Evolutionary conservation across 1,140 invertebrate genomes (phyloP), one percentile per base, ranked within the genome.

Genomic region (Polypedilum vanderplanki): DNA sequence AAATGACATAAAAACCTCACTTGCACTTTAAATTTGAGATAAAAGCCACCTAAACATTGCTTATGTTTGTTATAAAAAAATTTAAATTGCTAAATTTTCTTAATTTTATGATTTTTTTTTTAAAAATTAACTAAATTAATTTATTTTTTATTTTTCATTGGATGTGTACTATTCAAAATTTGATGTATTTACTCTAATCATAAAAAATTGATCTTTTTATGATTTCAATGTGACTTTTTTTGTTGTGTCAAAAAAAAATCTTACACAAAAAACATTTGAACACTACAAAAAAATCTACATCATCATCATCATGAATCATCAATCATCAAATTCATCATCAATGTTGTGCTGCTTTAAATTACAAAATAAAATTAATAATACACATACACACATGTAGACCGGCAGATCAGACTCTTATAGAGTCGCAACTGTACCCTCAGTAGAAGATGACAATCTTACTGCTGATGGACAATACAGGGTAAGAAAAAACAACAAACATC

Each of bases 401-500:
- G 93, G 92, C 85, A 91, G 93, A 81, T 89, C 93, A 83, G 94
- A 96, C 86, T 96, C 94, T 80, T 97, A 96, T 87, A 90, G 94
- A 83, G 91, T 94, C 83, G 95, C 95, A 78, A 96, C 94, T 79
- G 90, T 93, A 85, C 90, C 92, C 78, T 87, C 90, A 83, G 87
- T 93, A 84, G 91, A 91, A 86, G 94, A 96, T 84, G 94, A 97
- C 89, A 95, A 95, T 88, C 92, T 90, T 88, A 95, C 93, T 77
- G 91, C 93, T 78, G 93, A 96, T 87, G 94, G 94, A 83, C 91
- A 91, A 87, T 90, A 90, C 83, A 96, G 95, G 93, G 93, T 94
- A 89, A 83, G 79, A 74, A 22, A 20, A 64, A 67, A 33, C 74
- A 24, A n/a, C 22, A 40, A 74, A 73, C 67, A 24, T 67, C 33